A percentile compares a stretch with the other conserved stretches of the same genome.
These are phyloP conservation scores for Formicarius rufipectus DNA, from an alignment of 2,113 vertebrate genomes.

Conservation along the genomic window DNA sequence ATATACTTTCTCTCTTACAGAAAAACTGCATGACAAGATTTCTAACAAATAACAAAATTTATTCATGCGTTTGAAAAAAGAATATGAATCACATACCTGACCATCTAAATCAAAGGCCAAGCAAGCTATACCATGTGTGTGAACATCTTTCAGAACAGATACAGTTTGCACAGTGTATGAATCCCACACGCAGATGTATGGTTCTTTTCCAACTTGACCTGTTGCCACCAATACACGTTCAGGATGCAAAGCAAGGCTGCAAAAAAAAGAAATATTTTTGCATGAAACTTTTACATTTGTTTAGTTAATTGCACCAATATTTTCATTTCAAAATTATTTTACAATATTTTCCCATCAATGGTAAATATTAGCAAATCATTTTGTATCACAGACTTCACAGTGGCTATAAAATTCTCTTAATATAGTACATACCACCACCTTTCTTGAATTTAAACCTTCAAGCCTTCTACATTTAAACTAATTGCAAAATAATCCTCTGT, in stretches of 20 bases:
- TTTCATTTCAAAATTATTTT: neutral
- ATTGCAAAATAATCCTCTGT: neutral
- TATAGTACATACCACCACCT: neutral
- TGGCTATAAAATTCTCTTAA: neutral
- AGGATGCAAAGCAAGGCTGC: conserved; percentile 94
- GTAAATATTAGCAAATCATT: neutral
- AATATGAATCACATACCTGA: conserved; percentile 82
- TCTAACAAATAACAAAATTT: neutral
- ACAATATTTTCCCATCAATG: neutral
- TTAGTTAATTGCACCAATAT: neutral
- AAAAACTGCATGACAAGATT: neutral
- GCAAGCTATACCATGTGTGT: conserved; percentile 94
- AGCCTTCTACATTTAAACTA: neutral
- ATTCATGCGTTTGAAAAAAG: neutral
- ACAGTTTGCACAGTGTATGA: conserved; percentile 94
- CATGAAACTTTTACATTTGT: neutral
- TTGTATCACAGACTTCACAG: neutral
- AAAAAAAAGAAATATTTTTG: conserved; percentile 16
- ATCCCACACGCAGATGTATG: conserved; percentile 97
- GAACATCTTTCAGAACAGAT: conserved; percentile 92
- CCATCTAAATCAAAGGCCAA: conserved; percentile 96
- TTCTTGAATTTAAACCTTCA: neutral
- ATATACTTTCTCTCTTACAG: neutral
- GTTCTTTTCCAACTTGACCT: conserved; percentile 97
- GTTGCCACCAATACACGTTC: conserved; percentile 95